These are phyloP conservation scores for Cossypha caffra DNA, from an alignment of 2,797 vertebrate genomes.

Conservation along the genomic window DNA sequence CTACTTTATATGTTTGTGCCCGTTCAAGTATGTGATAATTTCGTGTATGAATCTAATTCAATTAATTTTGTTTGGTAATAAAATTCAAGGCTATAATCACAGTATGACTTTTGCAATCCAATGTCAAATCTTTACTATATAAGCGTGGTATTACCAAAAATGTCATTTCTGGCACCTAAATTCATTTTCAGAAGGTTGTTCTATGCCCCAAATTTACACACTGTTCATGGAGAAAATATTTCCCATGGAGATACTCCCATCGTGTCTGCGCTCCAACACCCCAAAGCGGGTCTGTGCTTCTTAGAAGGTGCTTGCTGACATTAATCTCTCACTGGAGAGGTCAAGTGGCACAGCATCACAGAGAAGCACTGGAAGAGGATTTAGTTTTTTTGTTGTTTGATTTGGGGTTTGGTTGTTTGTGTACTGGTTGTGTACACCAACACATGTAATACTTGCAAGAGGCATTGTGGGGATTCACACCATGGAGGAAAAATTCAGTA, in stretches of 20 bases:
- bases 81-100: not conserved
- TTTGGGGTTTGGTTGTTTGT: not conserved
- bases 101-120: not conserved
- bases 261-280: not conserved
- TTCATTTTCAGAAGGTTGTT: not conserved
- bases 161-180: not conserved
- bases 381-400: not conserved
- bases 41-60: not conserved
- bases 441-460: not conserved
- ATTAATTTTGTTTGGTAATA: not conserved
- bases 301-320: not conserved
- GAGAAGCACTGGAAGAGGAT: not conserved
- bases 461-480: not conserved
- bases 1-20: not conserved
- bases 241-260: fast-evolving
- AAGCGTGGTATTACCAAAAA: fast-evolving
- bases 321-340: not conserved
- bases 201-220: not conserved
- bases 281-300: not conserved
- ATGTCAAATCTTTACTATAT: not conserved
- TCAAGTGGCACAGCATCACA: not conserved
- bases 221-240: not conserved
- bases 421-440: not conserved
- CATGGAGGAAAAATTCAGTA: not conserved
- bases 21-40: not conserved